Percentiles rank a stretch among this genome's conserved stretches.
Evolutionary conservation across 2,888 invertebrate genomes (phyloP).

Genomic region (Hyles lineata): DNA sequence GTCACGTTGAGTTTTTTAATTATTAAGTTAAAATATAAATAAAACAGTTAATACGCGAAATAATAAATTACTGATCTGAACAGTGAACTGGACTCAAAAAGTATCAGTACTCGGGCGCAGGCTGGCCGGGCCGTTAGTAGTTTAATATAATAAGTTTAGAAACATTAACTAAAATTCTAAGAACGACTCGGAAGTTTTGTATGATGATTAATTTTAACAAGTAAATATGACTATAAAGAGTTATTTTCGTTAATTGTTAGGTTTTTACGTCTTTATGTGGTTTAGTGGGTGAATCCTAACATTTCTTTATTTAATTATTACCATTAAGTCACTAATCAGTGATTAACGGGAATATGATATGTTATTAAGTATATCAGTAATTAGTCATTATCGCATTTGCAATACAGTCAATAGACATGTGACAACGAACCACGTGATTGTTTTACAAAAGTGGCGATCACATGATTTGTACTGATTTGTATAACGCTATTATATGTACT

Average conservation of each 20-base stretch:
- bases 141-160: too few relatives aligned
- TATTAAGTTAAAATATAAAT: too few relatives aligned
- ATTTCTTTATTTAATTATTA: not conserved
- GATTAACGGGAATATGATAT: not conserved
- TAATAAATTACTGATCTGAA: too few relatives aligned
- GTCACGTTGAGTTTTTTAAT: too few relatives aligned
- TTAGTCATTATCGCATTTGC: not conserved
- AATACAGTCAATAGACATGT: not conserved
- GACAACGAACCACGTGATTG: not conserved
- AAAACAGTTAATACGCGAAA: too few relatives aligned
- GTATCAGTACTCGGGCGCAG: too few relatives aligned
- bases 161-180: too few relatives aligned
- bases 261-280: not conserved
- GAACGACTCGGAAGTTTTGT: too few relatives aligned
- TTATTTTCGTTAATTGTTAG: not conserved
- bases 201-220: too few relatives aligned
- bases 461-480: not conserved
- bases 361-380: not conserved
- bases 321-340: not conserved
- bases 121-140: too few relatives aligned
- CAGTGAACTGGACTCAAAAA: too few relatives aligned
- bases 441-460: conserved; percentile 3
- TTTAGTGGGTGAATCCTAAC: not conserved
- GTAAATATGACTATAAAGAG: too few relatives aligned
- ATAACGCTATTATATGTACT: not conserved